Percentiles rank a stretch among this genome's conserved stretches.
Conservation (phyloP, 2,888 invertebrate species). For the Spodoptera picta region DNA sequence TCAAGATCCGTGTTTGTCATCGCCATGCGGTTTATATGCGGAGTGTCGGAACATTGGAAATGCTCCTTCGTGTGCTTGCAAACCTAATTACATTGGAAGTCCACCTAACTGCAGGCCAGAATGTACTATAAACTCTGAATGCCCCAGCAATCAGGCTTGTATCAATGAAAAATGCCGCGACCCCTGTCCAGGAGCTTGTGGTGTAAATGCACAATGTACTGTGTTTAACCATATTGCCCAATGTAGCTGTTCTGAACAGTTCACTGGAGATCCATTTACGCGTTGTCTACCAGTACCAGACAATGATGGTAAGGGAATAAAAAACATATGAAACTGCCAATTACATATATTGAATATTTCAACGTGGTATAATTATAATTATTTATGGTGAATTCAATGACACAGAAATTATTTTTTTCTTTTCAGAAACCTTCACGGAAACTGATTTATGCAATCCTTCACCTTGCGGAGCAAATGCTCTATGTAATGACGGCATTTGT, state of each 20-base stretch:
- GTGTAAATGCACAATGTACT: constrained; percentile 87
- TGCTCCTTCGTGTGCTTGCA: constrained; percentile 89
- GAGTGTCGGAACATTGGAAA: constrained; percentile 89
- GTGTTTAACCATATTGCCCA: constrained; percentile 90
- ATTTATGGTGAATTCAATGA: too few relatives aligned
- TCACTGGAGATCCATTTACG: constrained; percentile 90
- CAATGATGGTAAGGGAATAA: constrained; percentile 68
- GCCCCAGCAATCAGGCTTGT: constrained; percentile 90
- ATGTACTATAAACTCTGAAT: constrained; percentile 92
- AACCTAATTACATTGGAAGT: constrained; percentile 89
- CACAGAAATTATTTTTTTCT: constrained; percentile 23
- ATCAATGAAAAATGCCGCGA: constrained; percentile 90
- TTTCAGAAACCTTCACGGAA: constrained; percentile 67
- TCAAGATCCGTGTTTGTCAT: constrained; percentile 90
- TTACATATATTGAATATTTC: neutral
- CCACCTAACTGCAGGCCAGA: constrained; percentile 92
- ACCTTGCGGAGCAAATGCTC: constrained; percentile 92
- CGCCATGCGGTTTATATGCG: constrained; percentile 91
- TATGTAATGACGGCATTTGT: constrained; percentile 91
- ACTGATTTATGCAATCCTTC: constrained; percentile 90
- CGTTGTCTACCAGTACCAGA: constrained; percentile 75
- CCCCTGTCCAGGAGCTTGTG: constrained; percentile 91
- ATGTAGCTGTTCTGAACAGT: constrained; percentile 88
- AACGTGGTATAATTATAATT: neutral
- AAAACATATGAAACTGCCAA: neutral